Evolutionary conservation across 1,140 invertebrate genomes (phyloP).

Genomic region (Chrysomallon squamiferum): DNA sequence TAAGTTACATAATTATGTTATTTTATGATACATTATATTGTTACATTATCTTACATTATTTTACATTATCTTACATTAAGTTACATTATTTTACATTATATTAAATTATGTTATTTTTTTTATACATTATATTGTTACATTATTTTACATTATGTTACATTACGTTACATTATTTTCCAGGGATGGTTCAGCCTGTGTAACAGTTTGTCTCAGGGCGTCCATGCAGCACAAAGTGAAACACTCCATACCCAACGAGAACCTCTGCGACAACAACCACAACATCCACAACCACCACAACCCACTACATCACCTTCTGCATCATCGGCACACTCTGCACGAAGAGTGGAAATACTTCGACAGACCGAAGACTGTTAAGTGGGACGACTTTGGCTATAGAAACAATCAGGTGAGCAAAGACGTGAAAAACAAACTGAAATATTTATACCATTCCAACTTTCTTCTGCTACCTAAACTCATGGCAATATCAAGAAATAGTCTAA

Average conservation of each 20-base stretch:
- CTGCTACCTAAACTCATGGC: too few relatives aligned
- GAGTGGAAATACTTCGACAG: constrained; percentile 53
- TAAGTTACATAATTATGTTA: too few relatives aligned
- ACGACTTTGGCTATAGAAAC: constrained; percentile 62
- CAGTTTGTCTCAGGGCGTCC: constrained; percentile 62
- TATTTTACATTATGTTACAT: neutral
- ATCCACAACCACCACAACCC: neutral
- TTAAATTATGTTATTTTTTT: too few relatives aligned
- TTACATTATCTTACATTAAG: too few relatives aligned
- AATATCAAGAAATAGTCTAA: too few relatives aligned
- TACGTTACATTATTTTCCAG: constrained; percentile 55
- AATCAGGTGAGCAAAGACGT: constrained; percentile 56
- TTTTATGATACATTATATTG: neutral
- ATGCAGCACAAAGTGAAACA: constrained; percentile 19
- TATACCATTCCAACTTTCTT: too few relatives aligned
- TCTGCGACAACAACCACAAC: neutral
- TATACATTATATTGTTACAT: neutral
- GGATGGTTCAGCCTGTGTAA: constrained; percentile 68
- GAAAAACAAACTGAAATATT: too few relatives aligned
- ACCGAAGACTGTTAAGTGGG: constrained; percentile 36
- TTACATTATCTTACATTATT: too few relatives aligned
- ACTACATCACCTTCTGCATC: constrained; percentile 5
- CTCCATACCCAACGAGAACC: neutral
- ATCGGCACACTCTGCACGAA: constrained; percentile 38
- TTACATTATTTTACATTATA: too few relatives aligned